Percentiles rank a stretch among this genome's conserved stretches.
These are phyloP conservation scores for Drosophila diplacantha DNA, from an alignment of 2,888 invertebrate species.

Conservation along the genomic window DNA sequence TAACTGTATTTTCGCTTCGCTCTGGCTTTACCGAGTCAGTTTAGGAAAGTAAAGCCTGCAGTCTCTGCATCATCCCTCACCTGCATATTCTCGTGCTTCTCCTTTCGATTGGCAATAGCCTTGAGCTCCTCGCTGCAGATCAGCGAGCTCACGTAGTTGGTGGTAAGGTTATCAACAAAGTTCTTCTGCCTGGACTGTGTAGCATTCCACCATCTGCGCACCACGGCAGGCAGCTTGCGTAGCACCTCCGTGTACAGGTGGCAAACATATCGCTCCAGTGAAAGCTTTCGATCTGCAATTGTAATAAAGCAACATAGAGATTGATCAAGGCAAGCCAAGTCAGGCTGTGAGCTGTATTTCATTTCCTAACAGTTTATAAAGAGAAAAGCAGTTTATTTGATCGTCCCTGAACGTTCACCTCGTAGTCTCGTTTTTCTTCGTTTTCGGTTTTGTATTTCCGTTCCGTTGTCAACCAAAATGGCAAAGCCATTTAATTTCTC, in stretches of 20 bases:
- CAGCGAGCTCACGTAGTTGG: slow-evolving; percentile 83
- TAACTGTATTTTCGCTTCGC: slow-evolving; percentile 46
- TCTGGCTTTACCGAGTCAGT: slow-evolving; percentile 7
- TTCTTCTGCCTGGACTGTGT: slow-evolving; percentile 82
- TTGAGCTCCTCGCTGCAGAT: slow-evolving; percentile 84
- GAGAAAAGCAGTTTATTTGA: not conserved
- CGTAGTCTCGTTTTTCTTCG: slow-evolving; percentile 3
- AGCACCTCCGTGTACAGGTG: slow-evolving; percentile 83
- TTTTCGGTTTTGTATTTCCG: slow-evolving; percentile 9
- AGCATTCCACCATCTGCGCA: slow-evolving; percentile 87
- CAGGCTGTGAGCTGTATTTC: slow-evolving; percentile 13
- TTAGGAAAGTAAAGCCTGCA: not conserved
- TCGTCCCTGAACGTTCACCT: slow-evolving; percentile 6
- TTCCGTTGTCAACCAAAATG: slow-evolving; percentile 35
- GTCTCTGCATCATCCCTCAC: slow-evolving; percentile 71
- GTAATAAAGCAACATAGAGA: not conserved
- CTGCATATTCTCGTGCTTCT: slow-evolving; percentile 82
- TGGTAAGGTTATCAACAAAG: slow-evolving; percentile 84
- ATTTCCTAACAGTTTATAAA: not conserved
- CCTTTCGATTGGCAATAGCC: slow-evolving; percentile 79
- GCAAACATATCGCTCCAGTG: slow-evolving; percentile 79
- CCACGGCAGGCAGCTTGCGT: slow-evolving; percentile 84
- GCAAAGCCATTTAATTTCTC: slow-evolving; percentile 49
- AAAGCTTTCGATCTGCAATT: slow-evolving; percentile 58
- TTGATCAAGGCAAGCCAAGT: slow-evolving; percentile 20